A percentile compares a stretch with the other conserved stretches of the same genome.
Conservation (phyloP, 2,888 invertebrate genomes). For the Theodoxus fluviatilis region DNA sequence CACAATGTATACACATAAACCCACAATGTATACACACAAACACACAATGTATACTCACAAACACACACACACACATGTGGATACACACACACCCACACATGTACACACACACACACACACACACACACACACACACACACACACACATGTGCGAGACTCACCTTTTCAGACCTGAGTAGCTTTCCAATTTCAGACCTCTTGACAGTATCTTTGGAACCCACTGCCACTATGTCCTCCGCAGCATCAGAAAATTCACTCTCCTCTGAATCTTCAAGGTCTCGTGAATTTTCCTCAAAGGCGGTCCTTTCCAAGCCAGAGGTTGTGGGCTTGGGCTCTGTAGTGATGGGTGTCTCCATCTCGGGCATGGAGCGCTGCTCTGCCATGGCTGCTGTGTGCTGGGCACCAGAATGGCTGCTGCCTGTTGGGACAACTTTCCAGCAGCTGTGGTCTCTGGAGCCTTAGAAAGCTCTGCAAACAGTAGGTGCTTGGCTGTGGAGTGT, state of each 20-base stretch:
- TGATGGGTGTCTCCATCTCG: slow-evolving; percentile 14
- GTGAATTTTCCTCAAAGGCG: too few species aligned
- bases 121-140: slow-evolving; percentile 32
- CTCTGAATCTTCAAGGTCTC: too few species aligned
- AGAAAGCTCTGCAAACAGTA: too few species aligned
- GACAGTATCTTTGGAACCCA: slow-evolving; percentile 28
- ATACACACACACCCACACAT: neutral
- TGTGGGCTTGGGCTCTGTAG: slow-evolving; percentile 22
- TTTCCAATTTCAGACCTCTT: slow-evolving; percentile 32
- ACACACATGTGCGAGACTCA: slow-evolving; percentile 30
- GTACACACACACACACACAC: neutral
- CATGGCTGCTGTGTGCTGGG: neutral
- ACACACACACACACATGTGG: neutral
- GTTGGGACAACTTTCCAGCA: neutral
- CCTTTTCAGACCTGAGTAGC: slow-evolving; percentile 31
- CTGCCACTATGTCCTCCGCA: slow-evolving; percentile 38
- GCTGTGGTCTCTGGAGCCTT: neutral
- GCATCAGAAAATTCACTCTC: slow-evolving; percentile 43
- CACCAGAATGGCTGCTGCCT: neutral
- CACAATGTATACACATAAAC: neutral
- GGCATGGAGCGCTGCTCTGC: neutral
- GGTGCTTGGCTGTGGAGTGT: too few species aligned
- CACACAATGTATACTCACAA: neutral
- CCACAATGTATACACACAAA: neutral
- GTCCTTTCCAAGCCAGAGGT: too few species aligned